Conservation (phyloP, 1,140 invertebrate species). For the Tachypleus tridentatus region DNA sequence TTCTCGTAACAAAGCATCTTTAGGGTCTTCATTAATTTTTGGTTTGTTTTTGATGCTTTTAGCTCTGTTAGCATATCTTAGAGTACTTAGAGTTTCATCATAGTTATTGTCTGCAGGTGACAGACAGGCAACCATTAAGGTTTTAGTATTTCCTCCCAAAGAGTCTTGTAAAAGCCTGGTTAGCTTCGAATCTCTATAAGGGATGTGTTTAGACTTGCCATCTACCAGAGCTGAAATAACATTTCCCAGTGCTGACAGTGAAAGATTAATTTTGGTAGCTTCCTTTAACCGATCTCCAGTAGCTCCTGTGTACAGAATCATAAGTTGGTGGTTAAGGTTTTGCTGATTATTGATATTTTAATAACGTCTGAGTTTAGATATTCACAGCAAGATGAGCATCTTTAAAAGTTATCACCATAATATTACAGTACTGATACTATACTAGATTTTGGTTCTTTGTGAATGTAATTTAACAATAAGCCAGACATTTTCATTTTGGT, state of each 20-base stretch:
- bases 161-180: conserved; percentile 81
- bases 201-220: conserved; percentile 79
- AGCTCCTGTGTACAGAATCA: conserved; percentile 42
- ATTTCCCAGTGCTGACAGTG: conserved; percentile 81
- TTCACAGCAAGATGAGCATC: no score
- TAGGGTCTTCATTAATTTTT: conserved; percentile 85
- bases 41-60: conserved; percentile 92
- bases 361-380: no score
- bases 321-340: no score
- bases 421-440: no score
- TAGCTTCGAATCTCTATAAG: conserved; percentile 82
- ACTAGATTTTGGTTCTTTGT: no score
- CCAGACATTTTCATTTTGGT: no score
- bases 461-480: no score
- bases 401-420: no score
- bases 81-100: conserved; percentile 78
- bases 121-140: conserved; percentile 85
- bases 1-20: conserved; percentile 72
- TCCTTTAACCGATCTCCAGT: conserved; percentile 78
- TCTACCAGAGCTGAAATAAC: conserved; percentile 87
- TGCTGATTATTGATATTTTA: no score
- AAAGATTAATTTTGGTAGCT: conserved; percentile 89
- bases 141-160: conserved; percentile 87
- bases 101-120: conserved; percentile 79
- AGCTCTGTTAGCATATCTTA: conserved; percentile 72